A percentile compares a stretch with the other conserved stretches of the same genome.
Conservation (phyloP, 2,888 invertebrate species). For the Julus scanicus region DNA sequence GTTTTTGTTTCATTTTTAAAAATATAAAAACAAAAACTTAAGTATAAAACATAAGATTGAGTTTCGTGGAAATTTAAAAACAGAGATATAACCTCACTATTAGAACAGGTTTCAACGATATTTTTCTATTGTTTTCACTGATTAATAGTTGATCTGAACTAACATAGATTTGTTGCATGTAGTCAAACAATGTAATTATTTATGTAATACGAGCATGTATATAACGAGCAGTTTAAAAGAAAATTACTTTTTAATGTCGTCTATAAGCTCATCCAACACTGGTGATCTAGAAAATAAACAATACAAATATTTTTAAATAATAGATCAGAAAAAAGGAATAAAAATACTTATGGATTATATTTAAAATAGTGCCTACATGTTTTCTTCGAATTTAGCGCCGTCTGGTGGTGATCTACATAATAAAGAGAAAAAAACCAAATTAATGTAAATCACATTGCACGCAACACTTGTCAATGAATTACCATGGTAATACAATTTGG, state of each 20-base stretch:
- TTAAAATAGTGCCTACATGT: not conserved
- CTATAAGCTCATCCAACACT: not conserved
- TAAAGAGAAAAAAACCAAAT: not conserved
- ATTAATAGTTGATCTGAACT: too few species aligned
- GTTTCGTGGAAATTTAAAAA: too few species aligned
- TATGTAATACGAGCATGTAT: too few species aligned
- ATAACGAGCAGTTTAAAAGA: not conserved
- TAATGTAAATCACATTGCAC: not conserved
- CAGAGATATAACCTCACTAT: too few species aligned
- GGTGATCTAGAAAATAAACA: conserved; percentile 3
- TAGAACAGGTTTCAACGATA: not conserved
- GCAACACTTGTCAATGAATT: not conserved
- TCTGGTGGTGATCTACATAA: conserved; percentile 8
- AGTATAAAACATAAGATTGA: too few species aligned
- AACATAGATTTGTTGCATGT: not conserved
- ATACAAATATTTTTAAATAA: not conserved
- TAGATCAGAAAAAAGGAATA: not conserved
- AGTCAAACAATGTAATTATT: too few species aligned
- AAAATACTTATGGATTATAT: not conserved
- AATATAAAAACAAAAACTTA: too few species aligned
- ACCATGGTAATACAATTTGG: not conserved
- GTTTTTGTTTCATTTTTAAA: too few species aligned
- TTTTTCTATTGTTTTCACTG: not conserved
- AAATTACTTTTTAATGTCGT: conserved; percentile 13
- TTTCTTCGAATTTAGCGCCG: conserved; percentile 6